Evolutionary conservation across 2,888 invertebrate genomes (phyloP).

Genomic region (Dynastes grantii): DNA sequence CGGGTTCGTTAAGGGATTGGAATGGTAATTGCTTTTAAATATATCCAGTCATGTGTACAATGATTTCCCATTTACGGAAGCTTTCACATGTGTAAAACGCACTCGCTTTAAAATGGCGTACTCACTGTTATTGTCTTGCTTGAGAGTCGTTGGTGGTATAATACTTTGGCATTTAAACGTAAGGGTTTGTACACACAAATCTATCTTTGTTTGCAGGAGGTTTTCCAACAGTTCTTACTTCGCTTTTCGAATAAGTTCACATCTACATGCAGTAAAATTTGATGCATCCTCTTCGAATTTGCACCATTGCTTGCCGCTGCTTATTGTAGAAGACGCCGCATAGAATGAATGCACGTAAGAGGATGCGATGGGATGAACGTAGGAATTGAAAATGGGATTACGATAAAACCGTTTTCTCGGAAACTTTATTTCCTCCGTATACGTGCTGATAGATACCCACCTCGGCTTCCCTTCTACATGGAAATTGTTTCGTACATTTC

Average conservation of each 20-base stretch:
- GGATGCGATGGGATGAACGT: slow-evolving; percentile 37
- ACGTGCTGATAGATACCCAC: slow-evolving; percentile 11
- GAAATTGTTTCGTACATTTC: slow-evolving; percentile 45
- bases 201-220: not conserved
- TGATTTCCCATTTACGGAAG: no score
- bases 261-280: slow-evolving; percentile 4
- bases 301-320: not conserved
- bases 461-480: slow-evolving; percentile 20
- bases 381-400: slow-evolving; percentile 48
- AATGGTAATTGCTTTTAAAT: no score
- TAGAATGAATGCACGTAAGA: slow-evolving; percentile 15
- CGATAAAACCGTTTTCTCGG: slow-evolving; percentile 38
- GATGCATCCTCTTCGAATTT: slow-evolving; percentile 23
- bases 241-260: not conserved
- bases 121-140: not conserved
- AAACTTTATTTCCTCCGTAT: slow-evolving; percentile 37
- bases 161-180: not conserved
- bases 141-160: no score
- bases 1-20: no score
- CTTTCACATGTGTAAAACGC: no score
- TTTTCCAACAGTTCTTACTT: not conserved
- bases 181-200: no score
- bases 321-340: not conserved
- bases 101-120: no score
- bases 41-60: no score